phyloP scores from a whole-genome alignment of 2,888 invertebrate genomes.

The Podotricha telesiphe region DNA sequence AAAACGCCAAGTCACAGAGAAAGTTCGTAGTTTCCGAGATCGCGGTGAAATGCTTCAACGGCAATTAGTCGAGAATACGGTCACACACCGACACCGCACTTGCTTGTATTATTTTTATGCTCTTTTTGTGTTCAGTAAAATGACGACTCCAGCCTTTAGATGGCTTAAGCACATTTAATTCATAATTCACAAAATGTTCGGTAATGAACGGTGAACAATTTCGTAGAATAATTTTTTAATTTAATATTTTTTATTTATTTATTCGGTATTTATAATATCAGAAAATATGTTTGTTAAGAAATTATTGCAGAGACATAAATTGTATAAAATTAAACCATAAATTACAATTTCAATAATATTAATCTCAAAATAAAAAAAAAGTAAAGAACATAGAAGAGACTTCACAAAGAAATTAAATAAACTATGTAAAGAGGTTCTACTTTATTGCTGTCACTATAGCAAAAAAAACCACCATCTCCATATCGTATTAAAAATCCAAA shows the following conservation, averaged over 20 bases:
- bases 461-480: neutral
- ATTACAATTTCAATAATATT: too few species aligned
- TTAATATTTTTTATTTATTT: too few species aligned
- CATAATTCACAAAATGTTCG: too few species aligned
- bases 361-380: too few species aligned
- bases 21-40: constrained; percentile 46
- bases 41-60: constrained; percentile 46
- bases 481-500: neutral
- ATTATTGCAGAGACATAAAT: too few species aligned
- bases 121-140: constrained; percentile 5
- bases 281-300: too few species aligned
- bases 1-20: constrained; percentile 51
- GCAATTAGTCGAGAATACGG: constrained; percentile 42
- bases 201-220: too few species aligned
- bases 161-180: neutral
- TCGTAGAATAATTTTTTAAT: too few species aligned
- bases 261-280: too few species aligned
- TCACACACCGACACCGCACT: constrained; percentile 37
- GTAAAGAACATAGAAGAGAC: too few species aligned
- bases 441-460: neutral
- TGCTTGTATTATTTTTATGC: constrained; percentile 28
- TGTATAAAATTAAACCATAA: too few species aligned
- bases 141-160: neutral
- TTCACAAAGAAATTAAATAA: too few species aligned
- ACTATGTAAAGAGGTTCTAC: neutral